These are phyloP conservation scores for Valencia hispanica DNA, from an alignment of 2,797 vertebrate species.

Conservation along the genomic window DNA sequence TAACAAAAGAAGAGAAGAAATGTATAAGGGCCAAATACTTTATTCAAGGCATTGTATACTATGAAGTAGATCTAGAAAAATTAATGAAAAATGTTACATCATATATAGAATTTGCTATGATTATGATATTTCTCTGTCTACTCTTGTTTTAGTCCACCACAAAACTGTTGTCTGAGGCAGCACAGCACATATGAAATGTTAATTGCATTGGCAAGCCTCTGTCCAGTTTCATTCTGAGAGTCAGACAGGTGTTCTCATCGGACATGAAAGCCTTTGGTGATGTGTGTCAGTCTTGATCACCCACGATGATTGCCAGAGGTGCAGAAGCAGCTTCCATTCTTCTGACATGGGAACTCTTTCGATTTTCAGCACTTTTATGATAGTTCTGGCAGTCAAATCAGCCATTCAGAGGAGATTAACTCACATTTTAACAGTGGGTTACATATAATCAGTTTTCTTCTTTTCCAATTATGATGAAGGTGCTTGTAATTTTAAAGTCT, in stretches of 20 bases:
- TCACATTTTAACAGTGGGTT: constrained; percentile 20
- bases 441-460: constrained; percentile 3
- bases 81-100: not conserved
- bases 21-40: not conserved
- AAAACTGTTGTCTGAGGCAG: constrained; percentile 31
- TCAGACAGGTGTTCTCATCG: constrained; percentile 80
- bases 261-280: constrained; percentile 79
- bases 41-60: not conserved
- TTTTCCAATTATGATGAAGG: not conserved
- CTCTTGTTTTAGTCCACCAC: constrained; percentile 1
- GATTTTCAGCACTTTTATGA: constrained; percentile 74
- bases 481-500: constrained; percentile 5
- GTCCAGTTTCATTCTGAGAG: constrained; percentile 59
- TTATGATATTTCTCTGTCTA: not conserved
- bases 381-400: constrained; percentile 55
- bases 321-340: constrained; percentile 54
- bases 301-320: constrained; percentile 66
- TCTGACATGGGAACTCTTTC: constrained; percentile 67
- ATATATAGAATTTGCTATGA: not conserved
- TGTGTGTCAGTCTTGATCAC: constrained; percentile 76
- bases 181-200: constrained; percentile 58
- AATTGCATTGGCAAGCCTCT: constrained; percentile 68
- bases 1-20: not conserved
- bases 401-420: constrained; percentile 18
- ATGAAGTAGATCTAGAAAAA: not conserved